Evolutionary conservation across 2,113 vertebrate genomes (phyloP).

Genomic region (Rhegmatorhina hoffmannsi): DNA sequence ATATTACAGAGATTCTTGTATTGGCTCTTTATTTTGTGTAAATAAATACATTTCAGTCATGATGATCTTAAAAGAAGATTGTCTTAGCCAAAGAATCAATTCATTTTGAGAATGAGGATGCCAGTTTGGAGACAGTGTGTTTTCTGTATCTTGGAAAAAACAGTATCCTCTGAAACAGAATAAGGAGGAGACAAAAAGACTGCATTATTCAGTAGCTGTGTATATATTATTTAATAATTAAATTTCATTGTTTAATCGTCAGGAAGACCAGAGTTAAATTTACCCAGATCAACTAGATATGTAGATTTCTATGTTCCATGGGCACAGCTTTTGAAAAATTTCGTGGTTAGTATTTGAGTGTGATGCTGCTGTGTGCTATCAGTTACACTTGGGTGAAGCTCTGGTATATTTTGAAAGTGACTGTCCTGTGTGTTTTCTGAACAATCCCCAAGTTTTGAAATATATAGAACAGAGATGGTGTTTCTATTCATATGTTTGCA

Average conservation of each 20-base stretch:
- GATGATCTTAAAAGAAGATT: neutral
- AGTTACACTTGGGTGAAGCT: neutral
- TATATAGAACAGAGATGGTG: neutral
- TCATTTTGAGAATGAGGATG: neutral
- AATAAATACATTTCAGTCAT: neutral
- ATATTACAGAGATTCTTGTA: neutral
- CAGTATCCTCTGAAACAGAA: neutral
- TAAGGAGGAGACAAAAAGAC: neutral
- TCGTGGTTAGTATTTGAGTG: neutral
- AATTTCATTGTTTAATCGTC: neutral
- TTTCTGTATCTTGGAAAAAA: neutral
- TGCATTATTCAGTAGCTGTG: neutral
- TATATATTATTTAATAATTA: neutral
- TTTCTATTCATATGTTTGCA: neutral
- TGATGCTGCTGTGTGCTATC: neutral
- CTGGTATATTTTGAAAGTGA: neutral
- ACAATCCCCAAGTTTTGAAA: neutral
- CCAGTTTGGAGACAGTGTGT: rapidly evolving
- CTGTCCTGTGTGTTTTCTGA: neutral
- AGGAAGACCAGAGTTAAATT: neutral
- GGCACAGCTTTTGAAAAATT: neutral
- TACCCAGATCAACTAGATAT: neutral
- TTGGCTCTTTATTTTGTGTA: neutral
- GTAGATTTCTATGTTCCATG: neutral
- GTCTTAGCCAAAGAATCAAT: neutral